A percentile compares a stretch with the other conserved stretches of the same genome.
Evolutionary conservation across 1,140 invertebrate species (phyloP).

Genomic region (Samia ricini): DNA sequence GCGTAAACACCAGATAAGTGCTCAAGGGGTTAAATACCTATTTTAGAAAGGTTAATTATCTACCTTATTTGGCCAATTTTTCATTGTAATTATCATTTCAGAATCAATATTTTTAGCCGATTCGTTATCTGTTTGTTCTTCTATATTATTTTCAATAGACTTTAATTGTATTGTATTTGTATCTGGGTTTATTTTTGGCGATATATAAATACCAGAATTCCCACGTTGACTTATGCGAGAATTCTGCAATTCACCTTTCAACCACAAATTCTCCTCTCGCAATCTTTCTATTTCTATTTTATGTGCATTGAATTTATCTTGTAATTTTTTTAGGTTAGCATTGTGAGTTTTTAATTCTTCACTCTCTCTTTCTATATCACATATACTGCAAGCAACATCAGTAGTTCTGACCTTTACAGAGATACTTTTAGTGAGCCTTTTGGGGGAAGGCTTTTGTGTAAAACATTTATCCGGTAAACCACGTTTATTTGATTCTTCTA

Average conservation of each 20-base stretch:
- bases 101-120: constrained; percentile 44
- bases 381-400: constrained; percentile 32
- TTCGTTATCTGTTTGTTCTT: constrained; percentile 21
- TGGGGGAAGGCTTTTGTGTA: constrained; percentile 7
- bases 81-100: constrained; percentile 68
- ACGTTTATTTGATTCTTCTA: neutral
- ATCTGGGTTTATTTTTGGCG: neutral
- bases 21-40: no score
- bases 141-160: constrained; percentile 33
- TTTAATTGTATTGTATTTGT: constrained; percentile 5
- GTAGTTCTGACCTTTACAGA: constrained; percentile 30
- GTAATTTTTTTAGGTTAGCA: constrained; percentile 39
- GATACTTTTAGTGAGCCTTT: constrained; percentile 34
- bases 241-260: constrained; percentile 46
- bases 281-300: constrained; percentile 45
- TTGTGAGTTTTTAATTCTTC: constrained; percentile 30
- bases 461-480: neutral
- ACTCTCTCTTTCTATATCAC: constrained; percentile 15
- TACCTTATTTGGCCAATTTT: constrained; percentile 60
- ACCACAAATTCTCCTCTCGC: constrained; percentile 44
- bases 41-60: neutral
- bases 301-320: constrained; percentile 36
- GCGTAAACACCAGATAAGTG: no score
- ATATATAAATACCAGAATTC: neutral
- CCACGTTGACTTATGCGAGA: constrained; percentile 20